phyloP scores from a whole-genome alignment of 2,113 vertebrate species.

The Illadopsis cleaveri region DNA sequence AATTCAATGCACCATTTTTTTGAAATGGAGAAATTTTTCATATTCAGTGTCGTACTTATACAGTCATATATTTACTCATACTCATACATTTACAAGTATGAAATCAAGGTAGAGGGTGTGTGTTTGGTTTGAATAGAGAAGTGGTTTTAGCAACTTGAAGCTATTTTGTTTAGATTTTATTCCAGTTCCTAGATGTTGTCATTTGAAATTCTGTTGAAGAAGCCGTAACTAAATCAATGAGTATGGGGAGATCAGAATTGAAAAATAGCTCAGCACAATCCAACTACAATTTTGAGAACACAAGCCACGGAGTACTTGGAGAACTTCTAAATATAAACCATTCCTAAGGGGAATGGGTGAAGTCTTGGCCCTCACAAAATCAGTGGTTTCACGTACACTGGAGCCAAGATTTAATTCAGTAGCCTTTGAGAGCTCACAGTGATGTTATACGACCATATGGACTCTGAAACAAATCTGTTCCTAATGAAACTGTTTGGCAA shows the following conservation, averaged over 20 bases:
- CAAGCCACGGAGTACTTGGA: not conserved
- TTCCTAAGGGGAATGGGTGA: not conserved
- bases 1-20: slow-evolving; percentile 26
- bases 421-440: not conserved
- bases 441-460: not conserved
- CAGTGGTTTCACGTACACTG: rapidly evolving
- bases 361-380: not conserved
- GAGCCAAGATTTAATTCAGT: not conserved
- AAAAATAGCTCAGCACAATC: not conserved
- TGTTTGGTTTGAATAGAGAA: not conserved
- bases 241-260: not conserved
- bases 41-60: slow-evolving; percentile 10
- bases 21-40: not conserved
- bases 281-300: not conserved
- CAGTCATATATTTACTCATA: not conserved
- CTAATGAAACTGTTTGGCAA: not conserved
- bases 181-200: not conserved
- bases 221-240: not conserved
- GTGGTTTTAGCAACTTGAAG: not conserved
- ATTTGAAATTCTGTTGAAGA: slow-evolving; percentile 1
- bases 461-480: not conserved
- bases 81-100: not conserved
- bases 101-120: slow-evolving; percentile 22
- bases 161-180: not conserved
- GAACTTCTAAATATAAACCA: not conserved